Conservation (phyloP, 2,797 vertebrate genomes). For the Sebastes kiyomatsui region DNA sequence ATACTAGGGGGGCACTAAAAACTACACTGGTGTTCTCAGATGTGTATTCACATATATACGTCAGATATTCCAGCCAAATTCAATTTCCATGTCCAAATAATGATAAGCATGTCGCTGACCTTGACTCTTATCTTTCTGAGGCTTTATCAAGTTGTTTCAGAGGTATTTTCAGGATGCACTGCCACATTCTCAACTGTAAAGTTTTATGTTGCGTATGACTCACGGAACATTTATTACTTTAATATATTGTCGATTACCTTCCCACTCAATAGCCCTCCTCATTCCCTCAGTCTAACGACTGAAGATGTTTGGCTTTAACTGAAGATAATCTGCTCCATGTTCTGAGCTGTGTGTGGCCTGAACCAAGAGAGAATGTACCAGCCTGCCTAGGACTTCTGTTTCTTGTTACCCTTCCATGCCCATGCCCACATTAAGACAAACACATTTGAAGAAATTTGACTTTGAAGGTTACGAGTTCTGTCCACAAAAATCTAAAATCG, state of each 20-base stretch:
- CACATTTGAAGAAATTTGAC: neutral
- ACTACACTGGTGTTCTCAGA: neutral
- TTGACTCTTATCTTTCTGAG: slow-evolving; percentile 6
- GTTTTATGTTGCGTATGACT: slow-evolving; percentile 37
- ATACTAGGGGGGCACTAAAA: slow-evolving; percentile 15
- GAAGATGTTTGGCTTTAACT: slow-evolving; percentile 14
- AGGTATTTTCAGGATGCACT: slow-evolving; percentile 2
- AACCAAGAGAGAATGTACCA: neutral
- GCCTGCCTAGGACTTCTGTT: neutral
- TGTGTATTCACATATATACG: neutral
- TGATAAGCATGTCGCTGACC: neutral
- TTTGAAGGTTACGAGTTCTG: neutral
- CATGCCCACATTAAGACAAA: neutral
- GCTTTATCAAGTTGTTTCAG: slow-evolving; percentile 20
- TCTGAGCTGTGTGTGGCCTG: slow-evolving; percentile 4
- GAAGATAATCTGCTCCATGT: slow-evolving; percentile 12
- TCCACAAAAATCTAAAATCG: neutral
- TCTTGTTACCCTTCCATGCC: neutral
- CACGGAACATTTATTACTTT: slow-evolving; percentile 25
- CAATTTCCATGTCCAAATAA: neutral
- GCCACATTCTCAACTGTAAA: slow-evolving; percentile 11
- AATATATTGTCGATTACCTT: slow-evolving; percentile 9
- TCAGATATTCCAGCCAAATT: neutral
- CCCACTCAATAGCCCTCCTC: neutral
- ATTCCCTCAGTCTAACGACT: neutral